These are phyloP conservation scores for Galemys pyrenaicus DNA, from an alignment of 2,113 vertebrate species.

Conservation along the genomic window DNA sequence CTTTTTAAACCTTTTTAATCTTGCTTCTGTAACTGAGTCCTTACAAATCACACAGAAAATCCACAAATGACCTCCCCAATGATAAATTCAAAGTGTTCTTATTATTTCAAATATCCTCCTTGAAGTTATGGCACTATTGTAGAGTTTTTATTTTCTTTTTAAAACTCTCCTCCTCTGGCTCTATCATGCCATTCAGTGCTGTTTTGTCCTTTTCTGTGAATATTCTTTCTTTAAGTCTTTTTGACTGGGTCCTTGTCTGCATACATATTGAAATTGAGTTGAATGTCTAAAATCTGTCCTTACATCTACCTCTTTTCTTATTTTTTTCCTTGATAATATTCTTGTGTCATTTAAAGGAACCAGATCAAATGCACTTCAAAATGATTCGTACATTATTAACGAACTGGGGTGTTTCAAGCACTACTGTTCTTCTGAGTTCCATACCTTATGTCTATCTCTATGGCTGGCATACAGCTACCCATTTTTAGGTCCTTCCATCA, in stretches of 20 bases:
- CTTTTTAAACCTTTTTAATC: neutral
- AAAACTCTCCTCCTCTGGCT: neutral
- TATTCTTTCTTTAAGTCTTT: neutral
- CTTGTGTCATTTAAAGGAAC: neutral
- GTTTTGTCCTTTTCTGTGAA: neutral
- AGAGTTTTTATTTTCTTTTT: neutral
- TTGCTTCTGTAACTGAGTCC: neutral
- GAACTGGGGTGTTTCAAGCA: neutral
- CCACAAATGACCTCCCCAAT: neutral
- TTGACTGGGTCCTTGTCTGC: neutral
- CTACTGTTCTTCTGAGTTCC: neutral
- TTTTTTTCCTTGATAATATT: neutral
- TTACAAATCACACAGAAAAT: neutral
- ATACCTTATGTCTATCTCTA: neutral
- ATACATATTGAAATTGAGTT: neutral
- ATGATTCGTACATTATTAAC: neutral
- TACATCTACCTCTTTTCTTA: neutral
- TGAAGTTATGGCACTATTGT: neutral
- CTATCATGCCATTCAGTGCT: neutral
- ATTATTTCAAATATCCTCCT: neutral
- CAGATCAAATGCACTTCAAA: neutral
- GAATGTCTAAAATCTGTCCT: neutral
- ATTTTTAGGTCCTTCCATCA: neutral
- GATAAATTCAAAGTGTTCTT: neutral
- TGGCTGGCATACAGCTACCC: neutral